phyloP scores from a whole-genome alignment of 2,888 invertebrate genomes.

The Caenorhabditis angaria region DNA sequence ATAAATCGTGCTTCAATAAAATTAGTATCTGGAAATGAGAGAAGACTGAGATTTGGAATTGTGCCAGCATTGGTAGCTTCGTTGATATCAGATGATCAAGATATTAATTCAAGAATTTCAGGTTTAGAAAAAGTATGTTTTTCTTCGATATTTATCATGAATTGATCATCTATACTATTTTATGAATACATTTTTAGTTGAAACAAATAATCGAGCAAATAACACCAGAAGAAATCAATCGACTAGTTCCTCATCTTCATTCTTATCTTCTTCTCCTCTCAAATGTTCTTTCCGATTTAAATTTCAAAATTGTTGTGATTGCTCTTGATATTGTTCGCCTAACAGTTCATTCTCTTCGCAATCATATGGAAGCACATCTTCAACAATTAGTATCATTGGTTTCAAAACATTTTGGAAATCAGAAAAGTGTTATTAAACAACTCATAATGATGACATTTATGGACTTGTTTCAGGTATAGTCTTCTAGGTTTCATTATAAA shows the following conservation, averaged over 20 bases:
- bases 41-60: conserved; percentile 72
- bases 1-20: conserved; percentile 18
- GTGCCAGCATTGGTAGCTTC: conserved; percentile 74
- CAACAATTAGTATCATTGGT: conserved; percentile 74
- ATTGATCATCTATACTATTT: not conserved
- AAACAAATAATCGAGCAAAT: conserved; percentile 75
- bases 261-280: conserved; percentile 78
- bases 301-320: conserved; percentile 75
- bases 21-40: conserved; percentile 29
- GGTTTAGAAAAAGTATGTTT: conserved; percentile 48
- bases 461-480: conserved; percentile 75
- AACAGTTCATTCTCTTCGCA: conserved; percentile 73
- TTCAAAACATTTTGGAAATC: conserved; percentile 75
- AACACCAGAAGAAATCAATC: conserved; percentile 47
- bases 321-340: conserved; percentile 75
- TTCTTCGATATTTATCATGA: not conserved
- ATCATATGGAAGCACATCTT: conserved; percentile 59
- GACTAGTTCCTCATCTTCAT: conserved; percentile 78
- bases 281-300: conserved; percentile 78
- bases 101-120: conserved; percentile 73
- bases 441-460: conserved; percentile 75
- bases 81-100: conserved; percentile 76
- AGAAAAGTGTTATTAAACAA: conserved; percentile 75
- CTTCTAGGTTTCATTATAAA: not conserved
- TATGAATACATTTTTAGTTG: conserved; percentile 75